Percentiles rank a stretch among this genome's conserved stretches.
phyloP scores from a whole-genome alignment of 2,113 vertebrate species.

The Pelodiscus sinensis region DNA sequence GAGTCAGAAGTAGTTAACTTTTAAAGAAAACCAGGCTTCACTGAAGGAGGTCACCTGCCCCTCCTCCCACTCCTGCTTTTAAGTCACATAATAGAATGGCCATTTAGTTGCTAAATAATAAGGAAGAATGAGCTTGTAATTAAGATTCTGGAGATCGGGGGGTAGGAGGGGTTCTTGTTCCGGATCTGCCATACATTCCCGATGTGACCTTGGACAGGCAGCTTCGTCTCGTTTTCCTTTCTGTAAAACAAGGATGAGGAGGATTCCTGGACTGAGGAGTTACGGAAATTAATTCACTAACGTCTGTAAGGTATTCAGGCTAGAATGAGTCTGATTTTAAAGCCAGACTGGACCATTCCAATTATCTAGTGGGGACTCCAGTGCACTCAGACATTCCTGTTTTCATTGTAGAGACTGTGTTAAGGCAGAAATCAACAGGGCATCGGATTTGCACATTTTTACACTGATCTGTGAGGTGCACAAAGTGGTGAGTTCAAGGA shows the following conservation, averaged over 20 bases:
- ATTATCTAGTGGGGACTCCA: not conserved
- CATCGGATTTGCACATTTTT: fast-evolving
- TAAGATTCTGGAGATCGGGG: not conserved
- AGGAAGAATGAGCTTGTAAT: not conserved
- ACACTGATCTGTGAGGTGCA: not conserved
- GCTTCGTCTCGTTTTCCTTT: conserved; percentile 16
- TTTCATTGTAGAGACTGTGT: not conserved
- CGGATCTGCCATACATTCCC: not conserved
- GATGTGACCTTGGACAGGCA: not conserved
- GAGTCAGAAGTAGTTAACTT: not conserved
- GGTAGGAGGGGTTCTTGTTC: not conserved
- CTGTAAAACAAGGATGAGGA: not conserved
- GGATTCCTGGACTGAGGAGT: not conserved
- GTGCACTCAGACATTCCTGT: not conserved
- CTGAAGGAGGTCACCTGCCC: not conserved
- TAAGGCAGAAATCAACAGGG: fast-evolving
- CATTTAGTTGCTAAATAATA: not conserved
- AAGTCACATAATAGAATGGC: not conserved
- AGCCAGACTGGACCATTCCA: conserved; percentile 34
- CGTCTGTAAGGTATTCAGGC: conserved; percentile 36
- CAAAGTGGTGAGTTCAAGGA: fast-evolving
- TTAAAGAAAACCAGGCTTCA: not conserved
- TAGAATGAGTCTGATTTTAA: conserved; percentile 15
- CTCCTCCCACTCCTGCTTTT: not conserved
- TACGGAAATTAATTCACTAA: conserved; percentile 41